Evolutionary conservation across 2,888 invertebrate species (phyloP), one percentile per base, ranked within the genome.

Genomic region (Ornithoptera priamus): DNA sequence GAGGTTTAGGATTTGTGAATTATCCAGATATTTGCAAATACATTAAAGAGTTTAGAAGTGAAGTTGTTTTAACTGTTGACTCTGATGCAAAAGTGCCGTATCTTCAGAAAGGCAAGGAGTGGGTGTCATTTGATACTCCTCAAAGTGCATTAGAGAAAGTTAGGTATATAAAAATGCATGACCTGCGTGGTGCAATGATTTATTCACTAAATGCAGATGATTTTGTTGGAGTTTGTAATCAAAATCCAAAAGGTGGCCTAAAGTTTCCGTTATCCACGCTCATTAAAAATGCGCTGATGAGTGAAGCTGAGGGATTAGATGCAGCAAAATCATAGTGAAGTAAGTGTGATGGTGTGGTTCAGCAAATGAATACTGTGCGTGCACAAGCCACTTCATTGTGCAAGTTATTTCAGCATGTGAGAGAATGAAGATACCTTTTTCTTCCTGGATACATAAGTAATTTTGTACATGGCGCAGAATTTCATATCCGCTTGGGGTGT

Each of bases 161-260:
- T 0, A 87, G 92, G 71, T 97, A 93, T 84, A 94, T 96, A 1
- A 93, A 93, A 78, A 88, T 93, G 10, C 91, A 94, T 64, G 90
- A 93, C 53, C 94, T 96, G 76, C 95, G 95, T 63, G 98, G 98
- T 50, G 96, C 95, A 7, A 97, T 97, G 97, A 91, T 97, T 71
- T 97, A 95, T 86, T 95, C 96, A 15, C 89, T 98, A 36, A 97
- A 97, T 81, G 93, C 94, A 2, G 98, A 98, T 82, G 97, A 98
- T 85, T 95, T 94, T 82, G 90, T 88, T 67, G 94, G 94, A 6
- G 81, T 85, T 22, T 97, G 96, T 80, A 74, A 74, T 62, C 74
- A 75, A 39, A 75, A 78, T 24, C 59, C 67, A 10, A 71, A 72
- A 39, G 76, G 73, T 22, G 61, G 68, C 39, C 69, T 68, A 1